Percentiles rank a stretch among this genome's conserved stretches.
Conservation (phyloP, 2,113 vertebrate genomes). For the Psophia crepitans region DNA sequence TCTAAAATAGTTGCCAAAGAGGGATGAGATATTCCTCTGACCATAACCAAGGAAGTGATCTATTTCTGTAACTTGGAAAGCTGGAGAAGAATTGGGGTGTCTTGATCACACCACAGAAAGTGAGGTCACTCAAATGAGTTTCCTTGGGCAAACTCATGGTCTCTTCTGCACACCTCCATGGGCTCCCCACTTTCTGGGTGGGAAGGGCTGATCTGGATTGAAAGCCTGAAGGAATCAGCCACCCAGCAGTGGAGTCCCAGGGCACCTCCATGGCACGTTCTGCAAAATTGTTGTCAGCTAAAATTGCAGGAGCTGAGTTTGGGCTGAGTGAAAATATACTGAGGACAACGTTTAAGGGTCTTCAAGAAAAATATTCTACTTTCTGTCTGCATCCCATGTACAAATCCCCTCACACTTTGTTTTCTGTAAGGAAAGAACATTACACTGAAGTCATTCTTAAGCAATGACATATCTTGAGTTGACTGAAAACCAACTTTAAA, state of each 20-base stretch:
- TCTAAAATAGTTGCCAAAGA: neutral
- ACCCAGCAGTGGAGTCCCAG: neutral
- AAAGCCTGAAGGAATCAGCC: neutral
- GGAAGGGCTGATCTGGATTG: neutral
- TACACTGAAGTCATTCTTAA: neutral
- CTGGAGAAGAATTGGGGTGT: neutral
- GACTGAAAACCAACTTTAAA: conserved; percentile 24
- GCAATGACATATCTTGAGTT: neutral
- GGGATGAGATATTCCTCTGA: neutral
- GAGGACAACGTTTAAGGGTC: neutral
- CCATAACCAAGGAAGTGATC: neutral
- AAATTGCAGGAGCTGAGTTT: neutral
- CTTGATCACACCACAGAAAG: neutral
- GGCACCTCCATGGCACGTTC: neutral
- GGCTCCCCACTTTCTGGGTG: neutral
- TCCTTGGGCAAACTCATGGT: neutral
- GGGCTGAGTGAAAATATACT: neutral
- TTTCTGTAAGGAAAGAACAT: conserved; percentile 11
- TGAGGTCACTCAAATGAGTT: neutral
- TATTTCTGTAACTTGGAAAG: neutral
- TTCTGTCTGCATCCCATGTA: neutral
- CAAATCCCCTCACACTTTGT: neutral
- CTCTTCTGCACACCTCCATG: neutral
- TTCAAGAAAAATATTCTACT: neutral
- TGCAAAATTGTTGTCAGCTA: neutral